Evolutionary conservation across 2,888 invertebrate species (phyloP).

Genomic region (Sminthurides aquaticus): DNA sequence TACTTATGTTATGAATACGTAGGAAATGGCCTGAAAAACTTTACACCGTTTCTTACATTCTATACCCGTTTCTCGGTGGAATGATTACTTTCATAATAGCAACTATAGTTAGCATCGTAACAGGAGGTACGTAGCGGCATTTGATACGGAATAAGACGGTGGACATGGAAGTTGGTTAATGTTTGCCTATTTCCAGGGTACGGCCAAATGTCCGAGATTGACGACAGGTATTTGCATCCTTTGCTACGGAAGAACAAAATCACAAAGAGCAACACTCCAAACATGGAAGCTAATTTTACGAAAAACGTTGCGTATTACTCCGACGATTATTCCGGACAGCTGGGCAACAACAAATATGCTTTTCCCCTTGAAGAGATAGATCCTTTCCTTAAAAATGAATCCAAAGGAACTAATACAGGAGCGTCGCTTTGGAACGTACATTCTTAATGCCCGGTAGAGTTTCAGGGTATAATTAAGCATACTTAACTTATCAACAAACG

Average conservation of each 20-base stretch:
- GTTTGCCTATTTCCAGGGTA: constrained; percentile 24
- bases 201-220: constrained; percentile 16
- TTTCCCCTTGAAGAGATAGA: not conserved
- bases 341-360: not conserved
- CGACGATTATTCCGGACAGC: not conserved
- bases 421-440: not conserved
- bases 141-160: constrained; percentile 2
- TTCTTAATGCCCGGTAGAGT: too few relatives aligned
- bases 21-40: constrained; percentile 32
- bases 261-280: not conserved
- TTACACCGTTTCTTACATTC: constrained; percentile 28
- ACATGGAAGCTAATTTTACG: not conserved
- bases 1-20: too few relatives aligned
- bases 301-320: not conserved
- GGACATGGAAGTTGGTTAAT: not conserved
- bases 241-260: constrained; percentile 19
- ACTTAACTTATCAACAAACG: too few relatives aligned
- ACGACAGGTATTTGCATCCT: constrained; percentile 37
- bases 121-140: constrained; percentile 21
- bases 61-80: constrained; percentile 29
- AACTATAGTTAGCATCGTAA: constrained; percentile 24
- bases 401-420: not conserved
- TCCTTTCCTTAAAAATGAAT: not conserved
- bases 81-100: constrained; percentile 25
- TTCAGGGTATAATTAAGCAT: too few relatives aligned